A percentile compares a stretch with the other conserved stretches of the same genome.
These are phyloP conservation scores for Polypterus senegalus DNA, from an alignment of 2,113 vertebrate species.

Conservation along the genomic window DNA sequence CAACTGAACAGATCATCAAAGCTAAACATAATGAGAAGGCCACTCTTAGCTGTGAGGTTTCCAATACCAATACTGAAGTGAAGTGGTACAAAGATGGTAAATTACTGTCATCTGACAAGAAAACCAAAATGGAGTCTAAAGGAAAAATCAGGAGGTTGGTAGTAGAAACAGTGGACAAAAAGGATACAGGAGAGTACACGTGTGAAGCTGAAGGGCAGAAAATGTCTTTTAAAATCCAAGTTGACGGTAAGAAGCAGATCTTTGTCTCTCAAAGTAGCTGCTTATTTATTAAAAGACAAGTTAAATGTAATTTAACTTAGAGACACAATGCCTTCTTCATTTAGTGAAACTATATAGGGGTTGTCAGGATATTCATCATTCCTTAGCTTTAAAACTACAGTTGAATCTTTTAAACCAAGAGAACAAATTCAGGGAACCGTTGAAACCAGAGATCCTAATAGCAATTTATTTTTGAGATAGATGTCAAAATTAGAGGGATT, in stretches of 20 bases:
- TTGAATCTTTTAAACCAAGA: no score
- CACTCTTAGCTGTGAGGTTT: constrained; percentile 54
- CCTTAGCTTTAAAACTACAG: no score
- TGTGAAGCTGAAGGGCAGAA: constrained; percentile 58
- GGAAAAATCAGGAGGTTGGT: constrained; percentile 47
- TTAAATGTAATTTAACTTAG: no score
- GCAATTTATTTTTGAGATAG: no score
- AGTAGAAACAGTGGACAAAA: constrained; percentile 54
- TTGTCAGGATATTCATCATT: no score
- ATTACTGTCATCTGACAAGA: constrained; percentile 44
- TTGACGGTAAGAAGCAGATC: constrained; percentile 25
- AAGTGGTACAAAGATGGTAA: constrained; percentile 70
- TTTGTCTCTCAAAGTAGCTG: background rate
- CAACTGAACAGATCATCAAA: constrained; percentile 51
- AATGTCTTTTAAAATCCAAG: constrained; percentile 40
- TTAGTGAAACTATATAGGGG: no score
- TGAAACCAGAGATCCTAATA: no score
- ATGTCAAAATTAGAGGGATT: no score
- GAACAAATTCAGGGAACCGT: no score
- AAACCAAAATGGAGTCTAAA: constrained; percentile 41
- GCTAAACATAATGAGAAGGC: constrained; percentile 35
- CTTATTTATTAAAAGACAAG: no score
- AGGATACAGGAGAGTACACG: constrained; percentile 60
- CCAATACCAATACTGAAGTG: constrained; percentile 46
- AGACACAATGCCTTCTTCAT: no score